Base-by-base conservation (phyloP, 2,888 invertebrate species). In the Buathra laborator region DNA sequence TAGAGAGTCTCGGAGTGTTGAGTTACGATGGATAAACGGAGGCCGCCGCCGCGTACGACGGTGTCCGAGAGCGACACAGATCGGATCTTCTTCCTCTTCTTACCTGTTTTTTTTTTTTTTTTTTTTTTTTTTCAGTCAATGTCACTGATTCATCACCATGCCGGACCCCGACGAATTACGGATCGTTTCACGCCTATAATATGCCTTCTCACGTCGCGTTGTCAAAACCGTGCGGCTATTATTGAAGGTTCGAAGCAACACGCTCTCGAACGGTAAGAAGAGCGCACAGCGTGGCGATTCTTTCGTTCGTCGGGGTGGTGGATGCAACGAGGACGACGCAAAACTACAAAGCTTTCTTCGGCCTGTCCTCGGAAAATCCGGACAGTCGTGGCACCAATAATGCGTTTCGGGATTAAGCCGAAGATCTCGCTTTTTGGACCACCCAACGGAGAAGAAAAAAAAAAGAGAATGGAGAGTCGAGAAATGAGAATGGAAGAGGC, bases 181-280 rank as follows among this genome's bases (percentile, higher is more conserved):
- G 92, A 92, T 93, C 93, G 91, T 93, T 93, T 93, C 93, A 93
- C 93, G 93, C 92, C 90, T 90, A 90, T 93, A 91, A 92, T 93
- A 93, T 93, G 93, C 93, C 91, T 90, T 89, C 93, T 92, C 93
- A 92, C 93, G 92, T 92, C 89, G 89, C 85, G 48, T 29, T 79
- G 62, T 76, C 79, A 72, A 76, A 56, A 71, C 71, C 75, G 64
- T 56, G 56, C 66, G 48, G 37, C 67, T 70, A 81, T 81, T 81
- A 81, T 84, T 78, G 43, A 51, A 74, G 77, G 81, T 12, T 68
- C 37, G 43, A 37, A 37, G 67, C 72, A 78, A 48, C 78, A 46
- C 71, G 59, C 76, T 83, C 81, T 85, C 32, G 71, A 83, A 67
- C 83, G 87, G 87, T 90, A 89, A 91, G 91, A 91, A 90, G 92